Conservation (phyloP, 2,113 vertebrate species). For the Argyrosomus japonicus region DNA sequence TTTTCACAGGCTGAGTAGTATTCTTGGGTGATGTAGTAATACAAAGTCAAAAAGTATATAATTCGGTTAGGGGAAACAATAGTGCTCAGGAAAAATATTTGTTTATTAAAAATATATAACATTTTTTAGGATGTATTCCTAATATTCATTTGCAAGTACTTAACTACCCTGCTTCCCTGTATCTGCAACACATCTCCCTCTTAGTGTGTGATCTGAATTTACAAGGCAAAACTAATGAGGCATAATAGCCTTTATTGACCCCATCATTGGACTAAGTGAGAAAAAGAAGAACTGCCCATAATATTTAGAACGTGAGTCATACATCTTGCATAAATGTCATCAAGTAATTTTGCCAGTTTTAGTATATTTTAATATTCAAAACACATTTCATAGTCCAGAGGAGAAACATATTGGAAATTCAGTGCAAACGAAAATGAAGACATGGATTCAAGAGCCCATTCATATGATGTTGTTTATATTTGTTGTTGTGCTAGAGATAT, state of each 20-base stretch:
- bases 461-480: too few species aligned
- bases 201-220: neutral
- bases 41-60: neutral
- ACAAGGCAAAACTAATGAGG: neutral
- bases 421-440: neutral
- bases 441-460: neutral
- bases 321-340: neutral
- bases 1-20: neutral
- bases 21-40: neutral
- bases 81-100: too few species aligned
- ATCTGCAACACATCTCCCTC: neutral
- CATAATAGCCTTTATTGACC: neutral
- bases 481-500: neutral
- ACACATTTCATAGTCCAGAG: neutral
- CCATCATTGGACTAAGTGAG: neutral
- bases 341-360: neutral
- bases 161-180: neutral
- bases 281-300: neutral
- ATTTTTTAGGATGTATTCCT: neutral
- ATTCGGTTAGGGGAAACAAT: too few species aligned
- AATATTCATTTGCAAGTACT: neutral
- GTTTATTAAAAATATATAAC: too few species aligned
- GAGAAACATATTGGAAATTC: neutral
- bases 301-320: neutral
- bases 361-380: neutral